Percentiles rank a stretch among this genome's conserved stretches.
These are phyloP conservation scores for Amphiura filiformis DNA, from an alignment of 35 echinoderm and acorn worm genomes.

Conservation along the genomic window DNA sequence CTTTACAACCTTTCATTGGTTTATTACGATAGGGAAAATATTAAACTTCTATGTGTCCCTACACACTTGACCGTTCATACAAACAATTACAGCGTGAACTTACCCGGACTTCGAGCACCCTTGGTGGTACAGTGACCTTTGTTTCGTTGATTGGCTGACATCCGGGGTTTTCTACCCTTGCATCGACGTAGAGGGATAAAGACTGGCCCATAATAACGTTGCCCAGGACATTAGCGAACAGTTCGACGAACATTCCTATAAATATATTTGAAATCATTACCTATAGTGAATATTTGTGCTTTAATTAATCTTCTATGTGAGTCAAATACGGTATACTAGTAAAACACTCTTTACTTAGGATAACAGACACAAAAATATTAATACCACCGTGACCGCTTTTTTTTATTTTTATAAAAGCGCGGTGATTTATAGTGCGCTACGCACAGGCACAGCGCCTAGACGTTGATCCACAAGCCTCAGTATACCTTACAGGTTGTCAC, in stretches of 20 bases:
- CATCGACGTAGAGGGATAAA: not conserved
- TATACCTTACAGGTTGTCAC: too few species aligned
- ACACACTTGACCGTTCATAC: too few species aligned
- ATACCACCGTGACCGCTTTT: too few species aligned
- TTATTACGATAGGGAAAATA: too few species aligned
- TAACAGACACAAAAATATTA: not conserved
- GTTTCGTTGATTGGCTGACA: conserved; percentile 41
- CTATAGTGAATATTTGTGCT: not conserved
- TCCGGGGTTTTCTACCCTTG: conserved; percentile 2
- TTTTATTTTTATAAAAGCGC: too few species aligned
- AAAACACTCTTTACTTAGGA: not conserved
- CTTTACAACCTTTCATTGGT: too few species aligned
- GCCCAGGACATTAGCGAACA: conserved; percentile 67
- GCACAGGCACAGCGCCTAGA: too few species aligned
- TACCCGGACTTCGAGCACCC: conserved; percentile 11
- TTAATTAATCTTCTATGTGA: not conserved
- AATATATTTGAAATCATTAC: too few species aligned
- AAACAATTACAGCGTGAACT: too few species aligned
- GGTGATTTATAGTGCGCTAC: too few species aligned
- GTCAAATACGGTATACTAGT: not conserved
- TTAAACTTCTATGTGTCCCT: too few species aligned
- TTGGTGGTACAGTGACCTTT: conserved; percentile 22
- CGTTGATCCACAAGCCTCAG: too few species aligned
- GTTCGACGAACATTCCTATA: conserved; percentile 79
- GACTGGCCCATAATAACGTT: conserved; percentile 87